Percentiles rank a stretch among this genome's conserved stretches.
Evolutionary conservation across 2,113 vertebrate species (phyloP).

Genomic region (Oenanthe melanoleuca): DNA sequence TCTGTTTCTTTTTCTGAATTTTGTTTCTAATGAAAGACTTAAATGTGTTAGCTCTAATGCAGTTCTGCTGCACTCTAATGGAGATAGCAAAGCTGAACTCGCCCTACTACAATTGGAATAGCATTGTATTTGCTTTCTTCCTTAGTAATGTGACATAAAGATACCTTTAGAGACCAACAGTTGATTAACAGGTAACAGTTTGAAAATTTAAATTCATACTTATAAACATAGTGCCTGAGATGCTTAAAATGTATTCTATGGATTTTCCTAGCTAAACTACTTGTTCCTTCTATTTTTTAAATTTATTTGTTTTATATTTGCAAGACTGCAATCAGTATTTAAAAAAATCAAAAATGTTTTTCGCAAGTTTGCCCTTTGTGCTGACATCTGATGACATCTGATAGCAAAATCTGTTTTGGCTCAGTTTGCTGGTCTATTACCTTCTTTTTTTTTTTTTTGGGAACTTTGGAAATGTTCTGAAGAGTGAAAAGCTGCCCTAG

Average conservation of each 20-base stretch:
- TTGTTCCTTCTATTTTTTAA: neutral
- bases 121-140: neutral
- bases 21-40: constrained; percentile 9
- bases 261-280: neutral
- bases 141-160: neutral
- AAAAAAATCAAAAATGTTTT: neutral
- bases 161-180: neutral
- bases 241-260: neutral
- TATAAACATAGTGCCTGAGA: neutral
- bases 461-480: neutral
- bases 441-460: neutral
- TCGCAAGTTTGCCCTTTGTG: neutral
- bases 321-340: neutral
- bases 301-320: neutral
- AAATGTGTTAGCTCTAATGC: neutral
- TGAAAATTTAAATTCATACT: neutral
- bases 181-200: neutral
- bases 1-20: neutral
- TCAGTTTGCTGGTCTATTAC: neutral
- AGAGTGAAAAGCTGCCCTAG: neutral
- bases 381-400: neutral
- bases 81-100: neutral
- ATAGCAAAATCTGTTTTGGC: neutral
- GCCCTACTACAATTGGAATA: neutral
- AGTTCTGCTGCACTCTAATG: neutral